Base-by-base conservation (phyloP, 2,797 vertebrate species). In the Gallinago solitaria region DNA sequence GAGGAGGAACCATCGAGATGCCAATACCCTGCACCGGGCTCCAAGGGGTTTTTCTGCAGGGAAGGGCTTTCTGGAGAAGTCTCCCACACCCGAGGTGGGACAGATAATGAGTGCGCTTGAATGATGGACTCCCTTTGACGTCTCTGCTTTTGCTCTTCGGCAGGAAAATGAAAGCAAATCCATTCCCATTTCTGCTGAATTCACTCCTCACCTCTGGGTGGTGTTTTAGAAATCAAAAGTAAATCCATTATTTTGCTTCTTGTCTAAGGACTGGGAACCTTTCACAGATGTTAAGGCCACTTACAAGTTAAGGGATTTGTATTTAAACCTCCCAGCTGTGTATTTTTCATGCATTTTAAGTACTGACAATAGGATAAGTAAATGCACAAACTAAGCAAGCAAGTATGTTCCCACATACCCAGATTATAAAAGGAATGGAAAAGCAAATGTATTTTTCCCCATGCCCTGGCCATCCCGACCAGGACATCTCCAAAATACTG, bases 131-230 rank as follows among this genome's bases (percentile, higher is more conserved):
- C 70, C 59, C 83, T 85, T 56, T 88, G 86, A 77, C 67, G 51
- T 41, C n/a, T 56, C 63, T 63, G 82, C 83, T 71, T 91, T 73
- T 54, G 57, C 71, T 81, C 63, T 85, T 85, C 71, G 5, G 2
- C 68, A 63, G 87, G 59, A 83, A 87, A 96, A 95, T 60, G 90
- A 94, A 94, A 92, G 88, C 32, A 89, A 95, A 90, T 91, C 85
- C 91, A 5, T 85, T 84, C 70, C 14, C 68, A 80, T 92, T 96
- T 83, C 77, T 92, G 90, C 92, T 75, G 93, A 90, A 89, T 93
- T 95, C 91, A 70, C 77, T 92, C 57, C 89, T 95, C 90, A 95
- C 94, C 95, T 95, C 90, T 89, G 88, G 86, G 80, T 89, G 83
- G 71, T 94, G 89, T 73, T 94, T 71, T 43, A 84, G 83, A 95